A percentile compares a stretch with the other conserved stretches of the same genome.
Conservation (phyloP, 2,888 invertebrate species). For the Alentia gelatinosa region DNA sequence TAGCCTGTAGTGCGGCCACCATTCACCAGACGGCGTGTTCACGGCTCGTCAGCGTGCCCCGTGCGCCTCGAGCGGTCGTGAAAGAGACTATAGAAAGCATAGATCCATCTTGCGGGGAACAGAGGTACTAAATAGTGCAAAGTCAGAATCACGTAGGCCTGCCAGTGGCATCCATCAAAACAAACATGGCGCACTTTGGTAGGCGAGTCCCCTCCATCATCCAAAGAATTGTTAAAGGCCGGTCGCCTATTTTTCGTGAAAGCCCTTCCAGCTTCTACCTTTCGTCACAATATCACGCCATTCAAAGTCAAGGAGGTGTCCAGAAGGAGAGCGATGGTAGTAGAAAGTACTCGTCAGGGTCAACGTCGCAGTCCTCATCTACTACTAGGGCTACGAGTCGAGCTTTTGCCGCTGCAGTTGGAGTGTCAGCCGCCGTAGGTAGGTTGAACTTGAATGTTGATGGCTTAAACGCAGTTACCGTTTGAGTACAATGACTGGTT, state of each 20-base stretch:
- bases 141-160: background rate
- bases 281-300: background rate
- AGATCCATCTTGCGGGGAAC: too few relatives aligned
- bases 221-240: background rate
- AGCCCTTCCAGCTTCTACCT: background rate
- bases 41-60: too few relatives aligned
- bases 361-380: background rate
- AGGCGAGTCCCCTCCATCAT: background rate
- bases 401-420: background rate
- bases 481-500: too few relatives aligned
- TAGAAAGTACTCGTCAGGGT: background rate
- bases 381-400: too few relatives aligned
- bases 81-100: too few relatives aligned
- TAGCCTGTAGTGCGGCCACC: too few relatives aligned
- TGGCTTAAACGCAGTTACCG: too few relatives aligned
- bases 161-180: background rate
- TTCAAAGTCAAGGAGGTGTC: background rate
- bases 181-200: background rate
- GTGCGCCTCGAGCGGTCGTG: too few relatives aligned
- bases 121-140: background rate
- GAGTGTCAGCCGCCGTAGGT: background rate
- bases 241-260: background rate
- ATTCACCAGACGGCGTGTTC: too few relatives aligned
- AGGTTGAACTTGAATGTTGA: too few relatives aligned
- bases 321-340: background rate